A percentile compares a stretch with the other conserved stretches of the same genome.
phyloP scores from a whole-genome alignment of 2,113 vertebrate genomes.

The Sylvietta virens region DNA sequence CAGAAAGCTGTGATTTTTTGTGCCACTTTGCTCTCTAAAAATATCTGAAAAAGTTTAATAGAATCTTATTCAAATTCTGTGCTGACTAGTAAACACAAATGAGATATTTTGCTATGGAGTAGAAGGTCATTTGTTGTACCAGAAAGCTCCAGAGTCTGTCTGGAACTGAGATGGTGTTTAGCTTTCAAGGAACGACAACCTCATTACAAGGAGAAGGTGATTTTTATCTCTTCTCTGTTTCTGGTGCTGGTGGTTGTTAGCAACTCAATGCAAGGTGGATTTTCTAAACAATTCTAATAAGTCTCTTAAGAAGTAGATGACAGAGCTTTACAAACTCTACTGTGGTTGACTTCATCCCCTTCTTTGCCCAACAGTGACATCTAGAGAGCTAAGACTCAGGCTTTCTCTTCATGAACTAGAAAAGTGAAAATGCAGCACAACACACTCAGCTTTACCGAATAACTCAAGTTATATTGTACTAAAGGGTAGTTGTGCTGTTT shows the following conservation, averaged over 20 bases:
- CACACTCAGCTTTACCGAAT: background rate
- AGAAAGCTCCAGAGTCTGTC: background rate
- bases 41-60: background rate
- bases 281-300: background rate
- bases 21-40: background rate
- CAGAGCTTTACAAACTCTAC: background rate
- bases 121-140: background rate
- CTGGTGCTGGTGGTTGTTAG: background rate
- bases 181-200: background rate
- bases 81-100: background rate
- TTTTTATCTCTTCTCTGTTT: background rate
- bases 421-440: background rate
- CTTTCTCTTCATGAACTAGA: background rate
- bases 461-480: background rate
- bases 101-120: background rate
- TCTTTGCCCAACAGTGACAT: background rate
- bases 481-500: background rate
- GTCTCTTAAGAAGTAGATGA: background rate
- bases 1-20: background rate
- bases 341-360: background rate
- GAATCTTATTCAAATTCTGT: background rate
- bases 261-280: background rate
- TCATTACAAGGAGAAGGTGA: background rate
- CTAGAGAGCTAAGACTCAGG: background rate
- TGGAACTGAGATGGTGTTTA: background rate